phyloP scores from a whole-genome alignment of 2,797 vertebrate genomes.

The Dicrostonyx torquatus region DNA sequence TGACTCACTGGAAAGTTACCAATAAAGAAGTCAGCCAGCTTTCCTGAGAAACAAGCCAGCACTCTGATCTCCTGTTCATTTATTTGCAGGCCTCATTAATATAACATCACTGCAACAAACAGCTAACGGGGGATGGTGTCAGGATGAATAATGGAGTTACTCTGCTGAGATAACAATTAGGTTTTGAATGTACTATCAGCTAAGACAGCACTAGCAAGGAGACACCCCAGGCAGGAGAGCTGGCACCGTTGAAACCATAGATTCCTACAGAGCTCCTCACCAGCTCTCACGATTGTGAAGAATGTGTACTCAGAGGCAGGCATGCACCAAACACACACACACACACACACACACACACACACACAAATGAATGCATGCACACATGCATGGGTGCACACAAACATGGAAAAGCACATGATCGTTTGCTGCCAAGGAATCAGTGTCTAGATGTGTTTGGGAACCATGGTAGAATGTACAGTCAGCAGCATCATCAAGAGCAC shows the following conservation, averaged over 20 bases:
- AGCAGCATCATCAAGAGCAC: background rate
- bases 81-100: slow-evolving; percentile 89
- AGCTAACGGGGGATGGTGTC: slow-evolving; percentile 87
- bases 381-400: background rate
- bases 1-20: slow-evolving; percentile 78
- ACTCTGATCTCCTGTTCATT: slow-evolving; percentile 86
- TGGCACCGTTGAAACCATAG: slow-evolving; percentile 60
- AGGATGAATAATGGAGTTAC: slow-evolving; percentile 88
- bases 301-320: accelerated
- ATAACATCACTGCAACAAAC: slow-evolving; percentile 90
- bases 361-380: background rate
- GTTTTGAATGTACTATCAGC: slow-evolving; percentile 87
- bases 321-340: background rate
- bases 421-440: background rate
- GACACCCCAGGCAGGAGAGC: slow-evolving; percentile 80
- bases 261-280: slow-evolving; percentile 79
- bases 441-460: background rate
- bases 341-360: background rate
- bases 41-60: slow-evolving; percentile 81
- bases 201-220: slow-evolving; percentile 82
- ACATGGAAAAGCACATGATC: background rate
- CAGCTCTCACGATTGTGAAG: slow-evolving; percentile 49
- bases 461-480: background rate
- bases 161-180: slow-evolving; percentile 90
- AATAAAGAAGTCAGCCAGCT: slow-evolving; percentile 81